Percentiles rank a stretch among this genome's conserved stretches.
phyloP scores from a whole-genome alignment of 2,888 invertebrate species.

The Mactromeris polynyma region DNA sequence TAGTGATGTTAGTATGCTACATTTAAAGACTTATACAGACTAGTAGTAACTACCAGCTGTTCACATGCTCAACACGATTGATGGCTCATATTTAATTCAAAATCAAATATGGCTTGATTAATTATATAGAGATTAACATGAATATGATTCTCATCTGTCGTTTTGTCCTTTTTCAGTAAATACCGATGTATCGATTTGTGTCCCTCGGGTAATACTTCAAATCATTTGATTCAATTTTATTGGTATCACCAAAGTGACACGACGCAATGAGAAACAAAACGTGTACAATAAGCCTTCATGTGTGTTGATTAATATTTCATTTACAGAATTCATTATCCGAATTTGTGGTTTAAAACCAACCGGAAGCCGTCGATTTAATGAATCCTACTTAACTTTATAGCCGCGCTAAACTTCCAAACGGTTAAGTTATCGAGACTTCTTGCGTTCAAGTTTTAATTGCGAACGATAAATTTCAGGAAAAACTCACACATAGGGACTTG shows the following conservation, averaged over 20 bases:
- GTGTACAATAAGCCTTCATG: not conserved
- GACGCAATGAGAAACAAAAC: constrained; percentile 20
- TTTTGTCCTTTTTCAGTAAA: constrained; percentile 15
- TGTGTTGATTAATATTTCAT: constrained; percentile 31
- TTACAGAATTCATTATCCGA: not conserved
- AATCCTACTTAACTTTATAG: not conserved
- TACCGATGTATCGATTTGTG: not conserved
- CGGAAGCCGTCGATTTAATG: not conserved
- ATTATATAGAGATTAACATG: not conserved
- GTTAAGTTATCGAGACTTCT: not conserved
- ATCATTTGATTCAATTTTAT: constrained; percentile 1
- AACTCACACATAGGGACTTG: not conserved
- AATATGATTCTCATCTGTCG: not conserved
- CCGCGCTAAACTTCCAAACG: not conserved
- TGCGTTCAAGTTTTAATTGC: not conserved
- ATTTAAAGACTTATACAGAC: too few species aligned
- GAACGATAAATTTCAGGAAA: not conserved
- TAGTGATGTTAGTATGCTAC: too few species aligned
- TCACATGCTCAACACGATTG: too few species aligned
- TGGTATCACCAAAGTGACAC: not conserved
- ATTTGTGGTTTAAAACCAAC: not conserved
- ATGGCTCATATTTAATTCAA: not conserved
- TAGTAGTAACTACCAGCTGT: too few species aligned
- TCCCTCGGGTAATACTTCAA: constrained; percentile 7
- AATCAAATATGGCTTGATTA: not conserved